Percentiles rank a stretch among this genome's conserved stretches.
These are phyloP conservation scores for Pelagia noctiluca DNA, from an alignment of 30 jellyfish, hydroid and myxozoan species.

Conservation along the genomic window DNA sequence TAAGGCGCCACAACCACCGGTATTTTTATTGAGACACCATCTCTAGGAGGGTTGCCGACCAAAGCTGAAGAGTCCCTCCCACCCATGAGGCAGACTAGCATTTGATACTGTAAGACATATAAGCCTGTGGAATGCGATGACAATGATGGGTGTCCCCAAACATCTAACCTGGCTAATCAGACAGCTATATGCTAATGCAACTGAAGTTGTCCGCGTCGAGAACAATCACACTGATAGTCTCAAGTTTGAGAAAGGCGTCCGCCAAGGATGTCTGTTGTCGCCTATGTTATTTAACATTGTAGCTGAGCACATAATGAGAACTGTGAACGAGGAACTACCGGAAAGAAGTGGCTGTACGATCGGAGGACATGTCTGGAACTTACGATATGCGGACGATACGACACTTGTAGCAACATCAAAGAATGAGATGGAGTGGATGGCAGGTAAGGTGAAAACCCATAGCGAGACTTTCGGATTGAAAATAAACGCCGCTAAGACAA, in stretches of 20 bases:
- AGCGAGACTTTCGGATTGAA: conserved; percentile 1
- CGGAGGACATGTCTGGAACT: conserved; percentile 10
- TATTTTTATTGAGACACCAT: too few relatives aligned
- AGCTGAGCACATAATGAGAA: conserved; percentile 10
- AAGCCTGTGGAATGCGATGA: neutral
- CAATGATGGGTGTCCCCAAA: conserved; percentile 6
- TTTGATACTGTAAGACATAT: conserved; percentile 19
- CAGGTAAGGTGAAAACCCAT: neutral
- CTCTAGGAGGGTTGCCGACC: too few relatives aligned
- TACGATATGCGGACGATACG: conserved; percentile 27
- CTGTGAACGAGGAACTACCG: neutral
- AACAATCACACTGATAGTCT: neutral
- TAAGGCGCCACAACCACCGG: too few relatives aligned
- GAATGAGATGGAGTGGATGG: neutral
- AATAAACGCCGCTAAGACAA: conserved; percentile 10
- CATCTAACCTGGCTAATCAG: neutral
- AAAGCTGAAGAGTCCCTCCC: too few relatives aligned
- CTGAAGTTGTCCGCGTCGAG: neutral
- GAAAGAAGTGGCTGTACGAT: conserved; percentile 2
- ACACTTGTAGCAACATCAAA: conserved; percentile 30
- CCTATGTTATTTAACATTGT: neutral
- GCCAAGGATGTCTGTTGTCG: conserved; percentile 31
- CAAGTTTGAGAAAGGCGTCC: conserved; percentile 22
- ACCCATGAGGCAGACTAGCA: too few relatives aligned
- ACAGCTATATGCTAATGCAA: neutral